Evolutionary conservation across 1,140 invertebrate genomes (phyloP), one percentile per base, ranked within the genome.

Genomic region (Eufriesea mexicana): DNA sequence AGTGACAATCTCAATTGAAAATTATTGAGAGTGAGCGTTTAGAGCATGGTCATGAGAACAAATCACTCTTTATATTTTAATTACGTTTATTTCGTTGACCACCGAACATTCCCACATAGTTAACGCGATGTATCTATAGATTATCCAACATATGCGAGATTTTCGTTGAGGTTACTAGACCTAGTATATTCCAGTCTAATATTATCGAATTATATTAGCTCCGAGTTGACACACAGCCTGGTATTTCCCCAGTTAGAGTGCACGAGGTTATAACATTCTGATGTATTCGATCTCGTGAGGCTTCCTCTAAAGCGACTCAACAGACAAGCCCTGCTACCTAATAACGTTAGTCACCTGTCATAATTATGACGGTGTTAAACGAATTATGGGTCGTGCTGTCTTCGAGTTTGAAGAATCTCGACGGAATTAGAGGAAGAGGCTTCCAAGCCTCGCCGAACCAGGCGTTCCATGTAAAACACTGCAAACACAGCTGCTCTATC

Each of bases 301-400:
- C 47, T 79, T 79, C 67, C 10, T n/a, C 8, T 42, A 16, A 28
- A 68, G 71, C 55, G 66, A 49, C 9, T 2, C 12, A 49, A 20
- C 35, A 8, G 73, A 64, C 73, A 35, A 64, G 55, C 64, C 23
- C 51, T 20, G 47, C 7, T 61, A 51, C 45, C n/a, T 79, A 71
- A 79, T 61, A 42, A 79, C 55, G 42, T 79, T 79, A 79, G 67
- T 28, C 54, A 71, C 42, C 55, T 61, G 67, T 51, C 55, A 59
- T 62, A 62, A 79, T 79, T 79, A 45, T 61, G 23, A 62, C 55
- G 1, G 20, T 54, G 47, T 62, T 79, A 79, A 79, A 61, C 47
- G 57, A 61, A 51, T 79, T 79, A 62, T 10, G 9, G 20, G 8
- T 12, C 35, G 23, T 28, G 45, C 72, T 8, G 35, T 67, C 35